Percentiles rank a stretch among this genome's conserved stretches.
Evolutionary conservation across 2,888 invertebrate species (phyloP).

Genomic region (Drosophila fungiperda): DNA sequence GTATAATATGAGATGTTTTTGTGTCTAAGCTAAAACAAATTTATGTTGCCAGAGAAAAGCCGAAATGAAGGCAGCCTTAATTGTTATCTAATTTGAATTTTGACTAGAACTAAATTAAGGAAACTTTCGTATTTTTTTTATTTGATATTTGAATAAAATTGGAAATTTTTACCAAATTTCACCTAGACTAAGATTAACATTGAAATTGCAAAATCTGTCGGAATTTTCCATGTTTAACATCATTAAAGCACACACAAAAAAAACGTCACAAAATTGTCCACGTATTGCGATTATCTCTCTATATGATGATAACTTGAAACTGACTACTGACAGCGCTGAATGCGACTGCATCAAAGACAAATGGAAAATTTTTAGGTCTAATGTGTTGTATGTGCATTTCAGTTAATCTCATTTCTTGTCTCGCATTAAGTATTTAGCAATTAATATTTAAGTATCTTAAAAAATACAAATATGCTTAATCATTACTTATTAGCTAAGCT

Average conservation of each 20-base stretch:
- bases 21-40: slow-evolving; percentile 13
- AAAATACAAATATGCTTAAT: slow-evolving; percentile 16
- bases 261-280: slow-evolving; percentile 42
- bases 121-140: background rate
- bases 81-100: background rate
- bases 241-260: slow-evolving; percentile 24
- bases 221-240: slow-evolving; percentile 60
- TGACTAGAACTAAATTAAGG: background rate
- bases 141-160: background rate
- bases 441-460: slow-evolving; percentile 26
- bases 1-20: slow-evolving; percentile 23
- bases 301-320: slow-evolving; percentile 15
- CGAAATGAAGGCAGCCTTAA: background rate
- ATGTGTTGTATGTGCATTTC: slow-evolving; percentile 19
- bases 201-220: background rate
- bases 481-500: slow-evolving; percentile 17
- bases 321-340: slow-evolving; percentile 19
- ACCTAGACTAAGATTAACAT: background rate
- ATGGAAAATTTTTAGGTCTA: slow-evolving; percentile 71
- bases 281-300: slow-evolving; percentile 49
- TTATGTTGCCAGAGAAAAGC: background rate
- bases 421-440: slow-evolving; percentile 26
- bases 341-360: slow-evolving; percentile 55
- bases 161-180: background rate
- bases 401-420: slow-evolving; percentile 26